Evolutionary conservation across 1,140 invertebrate genomes (phyloP).

Genomic region (Formica exsecta): DNA sequence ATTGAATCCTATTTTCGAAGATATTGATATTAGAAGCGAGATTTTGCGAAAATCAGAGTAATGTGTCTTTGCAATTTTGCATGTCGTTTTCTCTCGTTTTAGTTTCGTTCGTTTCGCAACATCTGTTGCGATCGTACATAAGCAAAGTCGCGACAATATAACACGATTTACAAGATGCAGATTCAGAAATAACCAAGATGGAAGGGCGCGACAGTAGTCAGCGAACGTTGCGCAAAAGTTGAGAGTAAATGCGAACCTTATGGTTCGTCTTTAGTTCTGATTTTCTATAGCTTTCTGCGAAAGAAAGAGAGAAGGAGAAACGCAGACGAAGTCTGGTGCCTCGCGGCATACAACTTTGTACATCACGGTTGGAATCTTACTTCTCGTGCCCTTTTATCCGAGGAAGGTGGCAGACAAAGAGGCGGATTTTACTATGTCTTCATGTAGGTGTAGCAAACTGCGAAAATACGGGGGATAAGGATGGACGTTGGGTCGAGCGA

Average conservation of each 20-base stretch:
- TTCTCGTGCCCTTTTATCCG: not conserved
- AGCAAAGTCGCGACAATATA: not conserved
- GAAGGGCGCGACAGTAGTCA: not conserved
- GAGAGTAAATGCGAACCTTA: not conserved
- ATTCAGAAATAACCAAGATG: slow-evolving; percentile 33
- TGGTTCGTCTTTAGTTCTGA: slow-evolving; percentile 1
- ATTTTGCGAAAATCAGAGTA: not conserved
- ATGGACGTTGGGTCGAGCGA: not conserved
- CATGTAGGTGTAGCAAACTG: slow-evolving; percentile 33
- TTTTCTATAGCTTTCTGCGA: not conserved
- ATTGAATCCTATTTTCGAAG: not conserved
- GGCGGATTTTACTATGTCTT: slow-evolving; percentile 11
- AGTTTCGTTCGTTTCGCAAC: not conserved
- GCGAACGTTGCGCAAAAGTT: slow-evolving; percentile 46
- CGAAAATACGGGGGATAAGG: slow-evolving; percentile 13
- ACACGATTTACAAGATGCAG: slow-evolving; percentile 2
- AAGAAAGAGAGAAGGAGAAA: not conserved
- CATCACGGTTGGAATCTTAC: not conserved
- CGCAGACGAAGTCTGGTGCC: not conserved
- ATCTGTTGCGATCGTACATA: not conserved
- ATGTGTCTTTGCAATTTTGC: not conserved
- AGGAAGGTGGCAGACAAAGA: not conserved
- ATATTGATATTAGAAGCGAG: not conserved
- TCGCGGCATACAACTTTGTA: slow-evolving; percentile 36
- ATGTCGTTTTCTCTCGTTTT: not conserved